Evolutionary conservation across 2,113 vertebrate genomes (phyloP), one percentile per base, ranked within the genome.

Genomic region (Myiozetetes cayanensis): DNA sequence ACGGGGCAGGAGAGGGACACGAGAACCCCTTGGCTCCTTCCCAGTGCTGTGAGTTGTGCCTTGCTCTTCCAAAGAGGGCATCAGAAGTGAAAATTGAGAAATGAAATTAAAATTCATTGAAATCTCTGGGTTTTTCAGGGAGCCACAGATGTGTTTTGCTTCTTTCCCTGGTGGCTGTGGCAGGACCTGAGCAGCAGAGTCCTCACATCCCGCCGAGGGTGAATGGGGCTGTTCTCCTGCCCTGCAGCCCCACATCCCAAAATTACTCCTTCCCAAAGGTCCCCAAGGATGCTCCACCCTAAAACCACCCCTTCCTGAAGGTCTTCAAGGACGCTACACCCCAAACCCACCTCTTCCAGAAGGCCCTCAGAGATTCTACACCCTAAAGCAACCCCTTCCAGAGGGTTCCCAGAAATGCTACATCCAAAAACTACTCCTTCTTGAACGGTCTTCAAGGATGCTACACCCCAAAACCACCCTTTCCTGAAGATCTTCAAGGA

Each of bases 1-100:
- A 18, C 0, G 2, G 20, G 17, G 53, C 17, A 4, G 4, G 35
- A 7, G 3, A 6, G 44, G 55, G 85, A 5, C 27, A 3, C 1
- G 4, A 46, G 9, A 31, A 10, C 23, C 73, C 46, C 39, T 4
- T 24, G 4, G 58, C 31, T 80, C 67, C 68, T 53, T 14, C 28
- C 28, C 66, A 37, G 12, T 16, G 41, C 30, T 72, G 49, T 4
- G 30, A 20, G 16, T 8, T 61, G 25, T 50, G 31, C 16, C 30
- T 85, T 1, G 0, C 62, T 39, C 44, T 84, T 10, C 39, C 8
- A 2, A 44, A 83, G 67, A 16, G 10, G 16, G 66, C 33, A 56
- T 25, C 1, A 6, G 14, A 22, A 84, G 53, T 19, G 25, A 44
- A 90, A 76, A 59, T 3, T 7, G 22, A 7, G 2, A 35, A 16